These are phyloP conservation scores for Eledona agricola DNA, from an alignment of 2,888 invertebrate species.

Conservation along the genomic window DNA sequence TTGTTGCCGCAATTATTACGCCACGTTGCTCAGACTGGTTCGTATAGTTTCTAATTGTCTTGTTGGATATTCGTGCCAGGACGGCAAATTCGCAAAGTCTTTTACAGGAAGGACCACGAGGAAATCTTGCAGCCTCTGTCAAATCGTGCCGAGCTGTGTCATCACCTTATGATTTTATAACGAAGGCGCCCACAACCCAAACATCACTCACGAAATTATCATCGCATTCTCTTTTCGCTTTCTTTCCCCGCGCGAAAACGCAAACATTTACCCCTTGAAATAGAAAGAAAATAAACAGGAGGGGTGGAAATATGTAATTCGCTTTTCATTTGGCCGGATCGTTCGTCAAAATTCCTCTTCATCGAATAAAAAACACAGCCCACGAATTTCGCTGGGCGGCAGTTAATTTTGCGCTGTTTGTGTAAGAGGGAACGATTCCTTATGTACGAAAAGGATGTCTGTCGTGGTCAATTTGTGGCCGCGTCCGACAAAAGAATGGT, in stretches of 20 bases:
- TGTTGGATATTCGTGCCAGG: background rate
- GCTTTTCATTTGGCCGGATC: conserved; percentile 48
- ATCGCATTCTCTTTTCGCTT: conserved; percentile 48
- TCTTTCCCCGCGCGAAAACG: conserved; percentile 42
- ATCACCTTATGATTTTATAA: conserved; percentile 51
- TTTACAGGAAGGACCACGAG: background rate
- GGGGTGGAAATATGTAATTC: conserved; percentile 49
- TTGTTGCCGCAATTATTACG: conserved; percentile 28
- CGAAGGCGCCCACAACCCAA: conserved; percentile 46
- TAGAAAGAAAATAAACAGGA: conserved; percentile 59
- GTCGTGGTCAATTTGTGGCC: conserved; percentile 25
- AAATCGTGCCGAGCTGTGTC: conserved; percentile 33
- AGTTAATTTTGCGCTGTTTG: conserved; percentile 22
- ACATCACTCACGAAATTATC: conserved; percentile 56
- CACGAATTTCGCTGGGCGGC: conserved; percentile 20
- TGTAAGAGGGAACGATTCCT: conserved; percentile 19
- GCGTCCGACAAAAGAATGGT: conserved; percentile 8
- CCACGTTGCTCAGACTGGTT: background rate
- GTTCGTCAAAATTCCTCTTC: conserved; percentile 47
- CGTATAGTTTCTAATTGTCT: background rate
- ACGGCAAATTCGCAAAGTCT: background rate
- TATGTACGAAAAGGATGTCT: conserved; percentile 22
- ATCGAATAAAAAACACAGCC: conserved; percentile 24
- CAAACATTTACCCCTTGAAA: conserved; percentile 57
- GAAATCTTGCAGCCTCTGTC: conserved; percentile 8